Evolutionary conservation across 2,113 vertebrate species (phyloP).

Genomic region (Dicrurus megarhynchus): DNA sequence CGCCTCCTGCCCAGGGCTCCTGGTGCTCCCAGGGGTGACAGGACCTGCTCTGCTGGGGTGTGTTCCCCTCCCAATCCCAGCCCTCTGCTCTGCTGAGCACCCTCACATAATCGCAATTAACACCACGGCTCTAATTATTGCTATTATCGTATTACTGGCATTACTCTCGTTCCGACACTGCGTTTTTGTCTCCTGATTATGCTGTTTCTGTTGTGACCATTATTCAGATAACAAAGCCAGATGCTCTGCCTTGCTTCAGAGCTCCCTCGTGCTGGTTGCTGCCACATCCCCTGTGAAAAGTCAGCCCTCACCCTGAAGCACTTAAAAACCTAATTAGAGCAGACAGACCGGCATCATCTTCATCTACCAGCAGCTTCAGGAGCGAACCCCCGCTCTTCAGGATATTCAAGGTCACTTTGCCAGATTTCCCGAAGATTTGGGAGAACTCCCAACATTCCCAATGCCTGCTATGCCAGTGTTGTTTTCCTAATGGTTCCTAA

Average conservation of each 20-base stretch:
- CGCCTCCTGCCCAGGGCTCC: background rate
- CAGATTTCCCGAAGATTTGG: background rate
- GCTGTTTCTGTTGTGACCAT: background rate
- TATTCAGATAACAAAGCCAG: background rate
- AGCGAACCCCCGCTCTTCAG: background rate
- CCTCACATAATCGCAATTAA: background rate
- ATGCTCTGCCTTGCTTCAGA: constrained; percentile 8
- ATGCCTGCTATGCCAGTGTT: background rate
- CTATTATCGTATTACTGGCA: background rate
- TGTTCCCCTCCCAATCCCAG: background rate
- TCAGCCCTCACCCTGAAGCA: background rate
- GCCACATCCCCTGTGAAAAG: background rate
- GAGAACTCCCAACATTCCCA: background rate
- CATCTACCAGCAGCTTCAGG: background rate
- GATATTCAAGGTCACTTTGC: background rate
- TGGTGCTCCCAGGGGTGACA: background rate
- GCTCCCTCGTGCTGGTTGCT: background rate
- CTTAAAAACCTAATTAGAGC: constrained; percentile 24
- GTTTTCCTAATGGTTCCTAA: background rate
- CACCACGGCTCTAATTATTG: background rate
- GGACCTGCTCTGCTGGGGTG: background rate
- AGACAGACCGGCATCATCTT: background rate
- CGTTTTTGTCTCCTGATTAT: background rate
- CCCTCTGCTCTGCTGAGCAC: background rate
- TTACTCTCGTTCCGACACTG: background rate